Conservation (phyloP, 2,888 invertebrate genomes). For the Eustalomyia histrio region DNA sequence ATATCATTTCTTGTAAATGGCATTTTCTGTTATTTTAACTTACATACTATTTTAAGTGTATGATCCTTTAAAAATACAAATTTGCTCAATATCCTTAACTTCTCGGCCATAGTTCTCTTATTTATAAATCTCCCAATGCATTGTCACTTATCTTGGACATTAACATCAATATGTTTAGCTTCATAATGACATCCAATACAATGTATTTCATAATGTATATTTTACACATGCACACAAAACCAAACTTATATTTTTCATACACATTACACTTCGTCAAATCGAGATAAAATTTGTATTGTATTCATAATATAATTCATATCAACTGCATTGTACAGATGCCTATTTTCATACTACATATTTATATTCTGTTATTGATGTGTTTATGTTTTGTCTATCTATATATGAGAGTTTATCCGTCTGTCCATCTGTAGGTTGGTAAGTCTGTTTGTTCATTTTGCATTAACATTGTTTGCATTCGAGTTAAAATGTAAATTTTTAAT, state of each 20-base stretch:
- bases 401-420: neutral
- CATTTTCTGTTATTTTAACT: too few species aligned
- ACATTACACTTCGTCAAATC: slow-evolving; percentile 26
- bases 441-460: slow-evolving; percentile 8
- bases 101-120: too few species aligned
- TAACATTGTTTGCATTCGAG: slow-evolving; percentile 32
- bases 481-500: slow-evolving; percentile 65
- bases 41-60: too few species aligned
- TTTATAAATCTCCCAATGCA: too few species aligned
- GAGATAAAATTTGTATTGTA: slow-evolving; percentile 51
- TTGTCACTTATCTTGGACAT: slow-evolving; percentile 55
- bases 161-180: slow-evolving; percentile 61
- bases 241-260: slow-evolving; percentile 4
- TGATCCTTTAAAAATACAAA: too few species aligned
- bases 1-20: too few species aligned
- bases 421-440: neutral
- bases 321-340: slow-evolving; percentile 6
- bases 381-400: neutral
- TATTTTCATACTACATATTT: slow-evolving; percentile 17
- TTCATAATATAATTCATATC: slow-evolving; percentile 50
- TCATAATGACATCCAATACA: slow-evolving; percentile 43
- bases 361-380: slow-evolving; percentile 48
- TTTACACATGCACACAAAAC: neutral
- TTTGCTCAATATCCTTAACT: too few species aligned
- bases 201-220: slow-evolving; percentile 27